Evolutionary conservation across 2,113 vertebrate species (phyloP).

Genomic region (Campylomormyrus tamandua): DNA sequence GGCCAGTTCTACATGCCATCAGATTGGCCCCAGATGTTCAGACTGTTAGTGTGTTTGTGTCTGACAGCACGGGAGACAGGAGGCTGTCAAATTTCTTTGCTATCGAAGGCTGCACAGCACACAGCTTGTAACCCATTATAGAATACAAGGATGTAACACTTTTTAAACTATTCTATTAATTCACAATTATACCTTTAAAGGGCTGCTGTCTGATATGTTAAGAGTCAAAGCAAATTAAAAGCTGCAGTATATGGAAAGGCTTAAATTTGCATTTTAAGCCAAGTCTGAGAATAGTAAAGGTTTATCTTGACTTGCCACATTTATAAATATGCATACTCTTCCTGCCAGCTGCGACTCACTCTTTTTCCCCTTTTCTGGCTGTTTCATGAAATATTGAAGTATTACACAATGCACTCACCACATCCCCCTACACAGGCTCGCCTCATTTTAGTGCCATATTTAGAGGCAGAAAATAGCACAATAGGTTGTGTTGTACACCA

Average conservation of each 20-base stretch:
- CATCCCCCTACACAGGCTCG: neutral
- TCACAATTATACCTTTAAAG: neutral
- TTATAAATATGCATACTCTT: neutral
- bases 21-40: neutral
- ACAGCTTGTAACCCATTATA: neutral
- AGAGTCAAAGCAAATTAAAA: neutral
- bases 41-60: neutral
- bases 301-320: neutral
- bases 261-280: neutral
- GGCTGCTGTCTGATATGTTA: neutral
- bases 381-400: slow-evolving; percentile 22
- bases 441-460: neutral
- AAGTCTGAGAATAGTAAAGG: neutral
- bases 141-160: neutral
- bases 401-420: neutral
- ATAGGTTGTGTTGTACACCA: neutral
- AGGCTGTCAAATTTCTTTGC: neutral
- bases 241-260: neutral
- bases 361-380: neutral
- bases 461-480: neutral
- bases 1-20: neutral
- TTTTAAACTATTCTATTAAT: neutral
- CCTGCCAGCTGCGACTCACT: slow-evolving; percentile 23
- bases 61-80: neutral
- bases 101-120: neutral